Base-by-base conservation (phyloP, 2,888 invertebrate species). In the Polydrusus cervinus region DNA sequence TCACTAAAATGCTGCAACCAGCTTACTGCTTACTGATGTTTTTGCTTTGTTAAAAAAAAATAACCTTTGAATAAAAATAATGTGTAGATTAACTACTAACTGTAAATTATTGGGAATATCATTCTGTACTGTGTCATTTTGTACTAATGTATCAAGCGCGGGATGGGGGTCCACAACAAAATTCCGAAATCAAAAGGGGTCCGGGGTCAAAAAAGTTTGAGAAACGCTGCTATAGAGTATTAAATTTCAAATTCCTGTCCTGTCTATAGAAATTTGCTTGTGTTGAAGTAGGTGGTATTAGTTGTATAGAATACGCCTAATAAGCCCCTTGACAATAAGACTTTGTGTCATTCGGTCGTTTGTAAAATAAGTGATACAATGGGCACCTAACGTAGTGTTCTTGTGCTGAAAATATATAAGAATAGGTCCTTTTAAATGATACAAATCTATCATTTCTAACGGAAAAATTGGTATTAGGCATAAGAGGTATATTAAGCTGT, bases 261-360 rank as follows among this genome's bases (percentile, higher is more conserved):
- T 70, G 74, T 43, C 34, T n/a, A 57, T 25, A 64, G 53, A 69
- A 72, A 71, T 66, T 62, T 45, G 30, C 49, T 65, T 51, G 38
- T 74, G 74, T 40, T 74, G 18, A 57, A 69, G 65, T 65, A 65
- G 74, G 74, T 70, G 74, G 74, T 70, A 72, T 60, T 66, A 72
- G 40, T 57, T 47, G 66, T 47, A 14, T 51, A 43, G 20, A 62
- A 61, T 61, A 25, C 16, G 14, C 45, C 38, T 74, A 68, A 69
- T 74, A 70, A 74, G 64, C 40, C 49, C 49, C 57, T 64, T 68
- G 69, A 74, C 74, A 74, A 74, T 69, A 65, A 53, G 74, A 65
- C 74, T 49, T 74, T 65, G 14, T 51, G 43, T 74, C 64, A 69
- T 30, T 69, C 65, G 47, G 47, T 13, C 73, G 69, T 70, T 57